Conservation (phyloP, 2,797 vertebrate species). For the Psittacula derbiana region DNA sequence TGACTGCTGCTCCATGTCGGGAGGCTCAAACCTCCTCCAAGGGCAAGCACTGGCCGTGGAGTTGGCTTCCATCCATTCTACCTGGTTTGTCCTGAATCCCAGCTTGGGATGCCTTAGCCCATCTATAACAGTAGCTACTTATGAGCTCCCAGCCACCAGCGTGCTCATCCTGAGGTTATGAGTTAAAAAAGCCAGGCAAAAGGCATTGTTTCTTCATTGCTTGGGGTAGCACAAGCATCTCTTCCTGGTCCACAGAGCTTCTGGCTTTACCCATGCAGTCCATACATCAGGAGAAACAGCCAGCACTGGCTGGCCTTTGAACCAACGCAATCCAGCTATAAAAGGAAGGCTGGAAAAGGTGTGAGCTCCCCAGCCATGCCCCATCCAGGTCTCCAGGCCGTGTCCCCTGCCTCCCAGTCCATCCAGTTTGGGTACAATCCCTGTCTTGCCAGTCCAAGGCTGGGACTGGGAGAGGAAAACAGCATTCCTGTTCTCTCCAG, state of each 20-base stretch:
- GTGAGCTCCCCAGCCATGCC: fast-evolving
- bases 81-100: not conserved
- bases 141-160: fast-evolving
- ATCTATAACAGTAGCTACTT: fast-evolving
- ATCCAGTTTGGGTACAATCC: not conserved
- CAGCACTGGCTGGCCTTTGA: fast-evolving
- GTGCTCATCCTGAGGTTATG: not conserved
- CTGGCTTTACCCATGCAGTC: not conserved
- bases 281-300: not conserved
- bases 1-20: not conserved
- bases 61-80: not conserved
- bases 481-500: not conserved
- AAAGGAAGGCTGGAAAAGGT: not conserved
- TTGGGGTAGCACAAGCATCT: fast-evolving
- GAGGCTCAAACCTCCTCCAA: not conserved
- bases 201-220: not conserved
- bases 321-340: not conserved
- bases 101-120: not conserved
- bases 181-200: not conserved
- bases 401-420: not conserved
- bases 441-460: not conserved
- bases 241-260: fast-evolving
- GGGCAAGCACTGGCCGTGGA: not conserved
- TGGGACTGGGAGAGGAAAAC: not conserved
- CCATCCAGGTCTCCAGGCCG: not conserved